Conservation (phyloP, 1,140 invertebrate species). For the Lepeophtheirus salmonis region DNA sequence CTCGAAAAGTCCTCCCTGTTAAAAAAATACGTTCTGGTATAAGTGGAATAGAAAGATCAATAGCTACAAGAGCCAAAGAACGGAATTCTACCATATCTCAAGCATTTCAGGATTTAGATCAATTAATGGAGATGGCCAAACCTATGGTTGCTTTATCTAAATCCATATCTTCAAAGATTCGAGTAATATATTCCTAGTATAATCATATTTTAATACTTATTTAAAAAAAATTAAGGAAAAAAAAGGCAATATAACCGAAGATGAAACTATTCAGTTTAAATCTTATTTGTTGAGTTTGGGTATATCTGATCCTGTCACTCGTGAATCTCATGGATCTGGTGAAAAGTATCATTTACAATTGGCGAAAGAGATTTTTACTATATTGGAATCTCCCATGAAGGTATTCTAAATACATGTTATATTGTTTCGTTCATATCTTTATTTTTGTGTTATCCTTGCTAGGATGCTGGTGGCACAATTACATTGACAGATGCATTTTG, state of each 20-base stretch:
- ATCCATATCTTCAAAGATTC: conserved; percentile 77
- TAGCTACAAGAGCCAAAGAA: conserved; percentile 69
- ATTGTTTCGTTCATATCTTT: neutral
- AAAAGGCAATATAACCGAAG: conserved; percentile 87
- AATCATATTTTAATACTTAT: too few species aligned
- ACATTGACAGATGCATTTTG: conserved; percentile 89
- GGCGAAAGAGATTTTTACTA: conserved; percentile 60
- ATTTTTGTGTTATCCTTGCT: neutral
- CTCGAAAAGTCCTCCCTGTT: neutral
- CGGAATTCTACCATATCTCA: conserved; percentile 74
- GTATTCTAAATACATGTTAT: too few species aligned
- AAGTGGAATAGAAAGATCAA: conserved; percentile 77
- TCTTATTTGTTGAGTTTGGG: conserved; percentile 87
- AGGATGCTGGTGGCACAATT: conserved; percentile 86
- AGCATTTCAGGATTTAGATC: conserved; percentile 86
- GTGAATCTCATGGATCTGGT: conserved; percentile 13
- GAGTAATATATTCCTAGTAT: neutral
- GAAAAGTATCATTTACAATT: conserved; percentile 62
- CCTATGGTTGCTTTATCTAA: conserved; percentile 88
- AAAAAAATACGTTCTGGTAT: conserved; percentile 43
- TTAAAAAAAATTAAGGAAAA: too few species aligned
- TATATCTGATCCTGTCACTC: conserved; percentile 74
- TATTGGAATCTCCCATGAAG: conserved; percentile 58
- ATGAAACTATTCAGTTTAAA: conserved; percentile 90
- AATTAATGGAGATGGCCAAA: conserved; percentile 85